Evolutionary conservation across 2,797 vertebrate genomes (phyloP), one percentile per base, ranked within the genome.

Genomic region (Pangasius djambal): DNA sequence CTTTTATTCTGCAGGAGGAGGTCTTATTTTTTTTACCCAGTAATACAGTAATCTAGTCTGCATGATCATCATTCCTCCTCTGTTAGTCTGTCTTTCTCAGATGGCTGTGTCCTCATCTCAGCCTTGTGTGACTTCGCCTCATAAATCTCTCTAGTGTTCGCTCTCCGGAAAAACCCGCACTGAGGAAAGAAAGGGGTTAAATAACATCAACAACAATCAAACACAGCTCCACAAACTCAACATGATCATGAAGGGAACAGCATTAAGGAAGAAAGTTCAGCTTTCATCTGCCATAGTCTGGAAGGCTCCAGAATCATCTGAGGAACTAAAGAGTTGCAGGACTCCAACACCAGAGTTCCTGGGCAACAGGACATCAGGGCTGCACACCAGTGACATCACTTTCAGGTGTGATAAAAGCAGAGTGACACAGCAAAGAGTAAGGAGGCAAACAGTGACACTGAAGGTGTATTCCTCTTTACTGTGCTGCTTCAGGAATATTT

Each of bases 161-260:
- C 97, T 94, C 97, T 95, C 93, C 95, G 97, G 97, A 98, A 98
- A 97, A 98, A 98, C 88, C 97, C 97, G 92, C 97, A 97, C 97
- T 98, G 96, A 94, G 92, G 94, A 94, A 94, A 85, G 48, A 85
- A 85, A 70, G n/a, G 44, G 48, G 83, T 70, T 72, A 70, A 85
- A 85, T 69, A 15, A 88, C 72, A 61, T 72, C 83, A 91, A 22
- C 37, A 82, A 88, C 15, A 40, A 59, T 57, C 59, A 88, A 65
- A 67, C 28, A 83, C 63, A 69, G 37, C 57, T 48, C 15, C 57
- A 63, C 28, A 55, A 48, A 81, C n/a, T 67, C 28, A 69, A 69
- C n/a, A 67, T 52, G n/a, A 55, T 31, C 75, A 52, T 13, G 34
- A 50, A 85, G 22, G 28, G 28, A 31, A 61, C 57, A 63, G 37